Base-by-base conservation (phyloP, 1,140 invertebrate species). In the Callitettix versicolor region DNA sequence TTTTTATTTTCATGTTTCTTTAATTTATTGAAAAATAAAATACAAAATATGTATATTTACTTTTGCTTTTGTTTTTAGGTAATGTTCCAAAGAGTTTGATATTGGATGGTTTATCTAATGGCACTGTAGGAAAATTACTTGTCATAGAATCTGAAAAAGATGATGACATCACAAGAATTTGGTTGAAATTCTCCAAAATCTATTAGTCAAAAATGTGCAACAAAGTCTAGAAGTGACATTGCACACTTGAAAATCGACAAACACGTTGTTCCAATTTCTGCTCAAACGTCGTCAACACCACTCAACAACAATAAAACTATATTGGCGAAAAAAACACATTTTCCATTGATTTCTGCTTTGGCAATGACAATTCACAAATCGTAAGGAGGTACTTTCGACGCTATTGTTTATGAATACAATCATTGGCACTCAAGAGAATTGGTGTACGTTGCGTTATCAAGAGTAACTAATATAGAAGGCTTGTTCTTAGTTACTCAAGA, bases 291-390 rank as follows among this genome's bases (percentile, higher is more conserved):
- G 2, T 46, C 43, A 20, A 64, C 65, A 48, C 59, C 51, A 24
- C 60, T 62, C 20, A 63, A 64, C 36, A 51, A 61, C 44, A 60
- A 64, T 55, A 64, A 61, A 64, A 65, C 62, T 46, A 62, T 65
- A 52, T 44, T 58, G 36, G 59, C 59, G 7, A 65, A 63, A 63
- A 42, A 65, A 47, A 65, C 63, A 50, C 63, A 67, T 57, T 59
- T 67, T 56, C 65, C 65, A 44, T 53, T 61, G 55, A 57, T 64
- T 33, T 56, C 63, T 51, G 65, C 54, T 54, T 64, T 58, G 47
- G 62, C 63, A 17, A 65, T 61, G 47, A 66, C 64, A 9, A 65
- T 66, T 41, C 62, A 64, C 48, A 60, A 62, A 43, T 56, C 58
- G 7, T 59, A 60, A 56, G 62, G 60, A 57, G 59, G 64, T 12